Percentiles rank a stretch among this genome's conserved stretches.
Conservation (phyloP, 2,797 vertebrate species). For the Prunella strophiata region DNA sequence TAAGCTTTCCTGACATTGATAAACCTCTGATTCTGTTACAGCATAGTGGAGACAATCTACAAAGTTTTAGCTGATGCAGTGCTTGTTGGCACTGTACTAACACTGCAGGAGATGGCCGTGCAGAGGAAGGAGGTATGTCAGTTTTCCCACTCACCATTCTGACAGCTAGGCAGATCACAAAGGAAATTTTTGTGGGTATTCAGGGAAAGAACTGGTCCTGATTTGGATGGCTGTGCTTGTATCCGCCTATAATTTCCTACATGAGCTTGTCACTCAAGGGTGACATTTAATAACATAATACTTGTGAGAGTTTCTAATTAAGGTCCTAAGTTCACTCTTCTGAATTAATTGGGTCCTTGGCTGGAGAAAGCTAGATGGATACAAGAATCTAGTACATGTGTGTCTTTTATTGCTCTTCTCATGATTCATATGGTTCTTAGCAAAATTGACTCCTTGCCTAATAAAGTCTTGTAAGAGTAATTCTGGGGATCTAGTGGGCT, state of each 20-base stretch:
- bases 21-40: background rate
- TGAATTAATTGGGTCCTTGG: background rate
- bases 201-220: background rate
- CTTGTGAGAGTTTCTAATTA: background rate
- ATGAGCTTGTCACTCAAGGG: too few species aligned
- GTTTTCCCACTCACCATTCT: background rate
- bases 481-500: background rate
- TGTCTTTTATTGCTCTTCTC: background rate
- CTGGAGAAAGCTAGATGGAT: background rate
- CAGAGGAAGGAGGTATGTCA: background rate
- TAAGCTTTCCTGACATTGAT: background rate
- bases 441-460: background rate
- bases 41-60: background rate
- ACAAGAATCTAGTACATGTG: background rate
- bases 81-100: background rate
- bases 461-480: background rate
- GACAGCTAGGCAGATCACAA: background rate
- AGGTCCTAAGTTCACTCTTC: background rate
- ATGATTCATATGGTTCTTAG: background rate
- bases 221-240: background rate
- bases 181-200: background rate
- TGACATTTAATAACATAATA: background rate
- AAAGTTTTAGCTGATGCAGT: background rate
- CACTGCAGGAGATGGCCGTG: background rate
- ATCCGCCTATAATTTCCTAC: background rate